Evolutionary conservation across 2,888 invertebrate genomes (phyloP), one percentile per base, ranked within the genome.

Genomic region (Hirudinaria manillensis): DNA sequence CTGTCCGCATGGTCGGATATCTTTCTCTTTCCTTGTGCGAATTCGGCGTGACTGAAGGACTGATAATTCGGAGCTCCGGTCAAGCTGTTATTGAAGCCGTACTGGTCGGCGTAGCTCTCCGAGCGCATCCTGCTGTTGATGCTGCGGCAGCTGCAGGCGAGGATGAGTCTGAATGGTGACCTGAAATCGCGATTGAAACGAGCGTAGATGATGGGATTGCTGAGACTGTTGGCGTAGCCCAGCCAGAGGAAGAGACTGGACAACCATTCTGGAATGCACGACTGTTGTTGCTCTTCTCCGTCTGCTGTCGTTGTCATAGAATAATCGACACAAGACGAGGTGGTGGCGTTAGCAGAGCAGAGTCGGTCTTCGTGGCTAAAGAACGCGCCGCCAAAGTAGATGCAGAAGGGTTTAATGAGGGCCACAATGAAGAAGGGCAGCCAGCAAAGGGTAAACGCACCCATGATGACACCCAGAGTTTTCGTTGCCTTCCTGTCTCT

Each of bases 401-500:
- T 10, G 36, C 68, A 68, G 21, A 29, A 34, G n/a, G 68, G 36
- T 4, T 32, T 24, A 13, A 34, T 34, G 77, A 98, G 88, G 3
- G 97, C 96, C 78, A 97, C 88, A 71, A 95, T 93, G 86, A 97
- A 96, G 87, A 97, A 97, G 21, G 96, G 96, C 79, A 96, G 87
- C 95, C 95, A 95, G 86, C 94, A 95, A 79, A 93, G 88, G 32
- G 92, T 92, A 83, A 95, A 95, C 7, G 94, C 93, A 81, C 93
- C 93, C 94, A 95, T 94, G 78, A 95, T 94, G 79, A 95, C 94
- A 72, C 96, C 96, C 78, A 97, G 88, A 0, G 96, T 96, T n/a
- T 94, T 94, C 32, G 29, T 68, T 1, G 68, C 68, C 36, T 68
- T 34, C 32, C 32, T 13, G 27, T 68, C 68, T 78, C 94, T 94